A percentile compares a stretch with the other conserved stretches of the same genome.
phyloP scores from a whole-genome alignment of 1,140 invertebrate species.

The Aradophagus sp. region DNA sequence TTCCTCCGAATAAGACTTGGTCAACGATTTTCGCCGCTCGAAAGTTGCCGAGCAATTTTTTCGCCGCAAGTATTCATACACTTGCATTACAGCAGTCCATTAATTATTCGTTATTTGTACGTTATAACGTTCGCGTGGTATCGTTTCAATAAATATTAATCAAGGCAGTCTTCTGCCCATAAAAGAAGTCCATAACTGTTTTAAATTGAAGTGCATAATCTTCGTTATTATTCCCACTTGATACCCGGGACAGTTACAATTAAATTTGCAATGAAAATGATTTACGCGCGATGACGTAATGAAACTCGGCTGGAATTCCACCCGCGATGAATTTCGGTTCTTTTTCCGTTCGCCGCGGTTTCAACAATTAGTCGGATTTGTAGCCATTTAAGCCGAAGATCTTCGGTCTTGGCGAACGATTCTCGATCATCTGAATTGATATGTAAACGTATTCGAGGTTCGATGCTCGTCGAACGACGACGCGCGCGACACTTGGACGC shows the following conservation, averaged over 20 bases:
- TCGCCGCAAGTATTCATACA: no score
- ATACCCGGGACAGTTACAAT: background rate
- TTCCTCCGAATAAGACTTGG: no score
- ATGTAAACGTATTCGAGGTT: conserved; percentile 26
- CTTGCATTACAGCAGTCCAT: no score
- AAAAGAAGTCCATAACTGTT: conserved; percentile 5
- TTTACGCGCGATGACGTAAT: background rate
- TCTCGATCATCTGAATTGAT: conserved; percentile 42
- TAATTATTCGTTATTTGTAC: conserved; percentile 9
- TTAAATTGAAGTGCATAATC: conserved; percentile 5
- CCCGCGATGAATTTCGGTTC: background rate
- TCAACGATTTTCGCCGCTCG: no score
- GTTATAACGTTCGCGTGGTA: conserved; percentile 7
- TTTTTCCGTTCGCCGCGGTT: conserved; percentile 3
- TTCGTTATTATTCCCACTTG: conserved; percentile 5
- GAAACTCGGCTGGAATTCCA: background rate
- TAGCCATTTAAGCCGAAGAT: conserved; percentile 10
- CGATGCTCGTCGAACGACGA: conserved; percentile 36
- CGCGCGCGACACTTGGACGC: conserved; percentile 11
- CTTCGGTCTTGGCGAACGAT: conserved; percentile 35
- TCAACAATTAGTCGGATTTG: conserved; percentile 6
- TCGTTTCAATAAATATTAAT: conserved; percentile 16
- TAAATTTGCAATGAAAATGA: background rate
- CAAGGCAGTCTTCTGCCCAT: conserved; percentile 10
- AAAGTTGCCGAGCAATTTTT: no score